phyloP scores from a whole-genome alignment of 1,140 invertebrate species.

The Andrena cerasifolii region DNA sequence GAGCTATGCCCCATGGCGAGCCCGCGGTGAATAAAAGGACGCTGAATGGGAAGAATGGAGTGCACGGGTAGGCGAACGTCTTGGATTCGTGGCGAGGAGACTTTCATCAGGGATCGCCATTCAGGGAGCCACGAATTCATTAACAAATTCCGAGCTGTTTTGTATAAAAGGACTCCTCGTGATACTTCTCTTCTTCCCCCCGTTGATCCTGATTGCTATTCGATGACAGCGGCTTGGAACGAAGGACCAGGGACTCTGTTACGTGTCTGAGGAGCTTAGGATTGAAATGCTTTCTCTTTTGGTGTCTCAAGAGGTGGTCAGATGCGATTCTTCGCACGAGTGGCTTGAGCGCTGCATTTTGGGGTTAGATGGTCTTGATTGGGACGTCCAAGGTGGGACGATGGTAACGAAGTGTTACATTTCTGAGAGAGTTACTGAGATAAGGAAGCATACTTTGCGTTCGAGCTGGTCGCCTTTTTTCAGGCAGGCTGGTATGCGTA shows the following conservation, averaged over 20 bases:
- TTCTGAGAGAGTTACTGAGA: background rate
- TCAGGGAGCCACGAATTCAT: background rate
- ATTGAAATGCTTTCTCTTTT: too few relatives aligned
- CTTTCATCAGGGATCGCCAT: conserved; percentile 1
- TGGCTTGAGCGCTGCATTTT: background rate
- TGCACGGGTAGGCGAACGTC: background rate
- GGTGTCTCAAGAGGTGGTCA: too few relatives aligned
- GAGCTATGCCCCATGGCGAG: background rate
- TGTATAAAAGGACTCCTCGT: background rate
- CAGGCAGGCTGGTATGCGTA: background rate
- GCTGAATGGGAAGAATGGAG: conserved; percentile 20
- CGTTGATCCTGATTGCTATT: too few relatives aligned
- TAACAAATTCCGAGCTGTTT: background rate
- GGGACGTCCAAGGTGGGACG: background rate
- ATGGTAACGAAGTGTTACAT: background rate
- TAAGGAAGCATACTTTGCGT: background rate
- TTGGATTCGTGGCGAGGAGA: background rate
- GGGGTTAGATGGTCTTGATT: background rate
- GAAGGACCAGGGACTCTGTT: too few relatives aligned
- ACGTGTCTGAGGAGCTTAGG: too few relatives aligned
- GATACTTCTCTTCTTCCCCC: background rate
- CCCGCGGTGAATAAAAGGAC: background rate
- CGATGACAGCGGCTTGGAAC: too few relatives aligned
- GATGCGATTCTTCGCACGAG: too few relatives aligned
- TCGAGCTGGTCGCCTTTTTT: background rate